Conservation (phyloP, 1,140 invertebrate species). For the Nautilus pompilius region DNA sequence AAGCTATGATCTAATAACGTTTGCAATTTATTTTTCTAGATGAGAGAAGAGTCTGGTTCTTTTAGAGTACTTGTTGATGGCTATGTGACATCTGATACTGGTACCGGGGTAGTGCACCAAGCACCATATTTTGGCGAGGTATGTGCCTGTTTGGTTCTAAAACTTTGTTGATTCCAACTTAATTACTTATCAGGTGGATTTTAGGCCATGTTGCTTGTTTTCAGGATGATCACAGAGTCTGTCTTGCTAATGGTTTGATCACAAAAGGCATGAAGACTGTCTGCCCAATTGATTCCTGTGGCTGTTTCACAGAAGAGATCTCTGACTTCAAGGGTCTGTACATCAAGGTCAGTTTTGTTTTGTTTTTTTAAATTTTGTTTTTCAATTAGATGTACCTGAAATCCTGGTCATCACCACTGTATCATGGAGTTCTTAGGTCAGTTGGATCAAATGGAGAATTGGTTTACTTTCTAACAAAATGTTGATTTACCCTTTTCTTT, state of each 20-base stretch:
- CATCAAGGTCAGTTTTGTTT: constrained; percentile 75
- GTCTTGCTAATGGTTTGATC: constrained; percentile 49
- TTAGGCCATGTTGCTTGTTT: not conserved
- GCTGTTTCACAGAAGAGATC: constrained; percentile 82
- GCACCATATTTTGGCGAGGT: constrained; percentile 97
- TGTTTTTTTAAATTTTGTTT: constrained; percentile 1
- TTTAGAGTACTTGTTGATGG: constrained; percentile 83
- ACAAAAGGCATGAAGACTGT: constrained; percentile 64
- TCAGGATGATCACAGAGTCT: constrained; percentile 55
- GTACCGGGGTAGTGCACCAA: constrained; percentile 98
- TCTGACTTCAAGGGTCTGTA: constrained; percentile 85
- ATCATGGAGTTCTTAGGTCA: no score
- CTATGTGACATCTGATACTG: constrained; percentile 95
- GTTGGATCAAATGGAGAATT: no score
- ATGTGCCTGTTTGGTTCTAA: constrained; percentile 5
- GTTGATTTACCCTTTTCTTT: no score
- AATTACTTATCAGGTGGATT: not conserved
- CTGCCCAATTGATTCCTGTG: constrained; percentile 92
- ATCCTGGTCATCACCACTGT: no score
- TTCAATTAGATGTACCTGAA: not conserved
- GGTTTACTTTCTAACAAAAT: no score
- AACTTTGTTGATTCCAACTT: not conserved
- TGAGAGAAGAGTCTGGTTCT: constrained; percentile 65
- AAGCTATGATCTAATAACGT: no score
- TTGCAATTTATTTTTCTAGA: constrained; percentile 43